Base-by-base conservation (phyloP, 2,888 invertebrate species). In the Platypus cylindrus region DNA sequence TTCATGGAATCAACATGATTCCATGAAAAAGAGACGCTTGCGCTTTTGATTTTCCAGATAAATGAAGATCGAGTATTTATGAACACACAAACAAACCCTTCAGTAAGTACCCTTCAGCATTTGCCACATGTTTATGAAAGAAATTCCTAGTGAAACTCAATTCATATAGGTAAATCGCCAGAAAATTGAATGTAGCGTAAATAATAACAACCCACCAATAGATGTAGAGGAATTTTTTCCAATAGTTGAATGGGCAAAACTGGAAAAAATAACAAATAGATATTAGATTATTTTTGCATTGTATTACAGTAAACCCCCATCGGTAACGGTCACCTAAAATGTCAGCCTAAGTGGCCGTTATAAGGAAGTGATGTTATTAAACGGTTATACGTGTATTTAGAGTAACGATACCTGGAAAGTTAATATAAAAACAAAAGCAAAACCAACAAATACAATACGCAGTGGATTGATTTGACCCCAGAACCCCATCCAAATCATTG, bases 171-270 rank as follows among this genome's bases (percentile, higher is more conserved):
- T 43, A 43, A 5, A 37, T 8, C 1, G 22, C 30, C 14, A 43
- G 33, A 13, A 43, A 35, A 22, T 40, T 39, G 2, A 37, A 5
- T 33, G 38, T 40, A n/a, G 40, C 26, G 12, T 40, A 43, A 9
- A 32, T 17, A 9, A 40, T 37, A 2, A 37, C 29, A 12, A 40
- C 22, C 43, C 43, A 43, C 40, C 39, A 43, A 16, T 37, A 43
- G n/a, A 37, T 11, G 9, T 14, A n/a, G 7, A 40, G 22, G 16
- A 37, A 43, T 23, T 32, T 34, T 29, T 42, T 42, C 42, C 42
- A 42, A 7, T 3, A 27, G 2, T 34, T 24, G 14, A 42, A 39
- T 4, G 39, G 35, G 15, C 23, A 35, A 11, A 42, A 8, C 38
- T 37, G 16, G 14, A 30, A 36, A 26, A 12, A 26, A n/a, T 26